Base-by-base conservation (phyloP, 2,113 vertebrate genomes). In the Eulemur rufifrons region DNA sequence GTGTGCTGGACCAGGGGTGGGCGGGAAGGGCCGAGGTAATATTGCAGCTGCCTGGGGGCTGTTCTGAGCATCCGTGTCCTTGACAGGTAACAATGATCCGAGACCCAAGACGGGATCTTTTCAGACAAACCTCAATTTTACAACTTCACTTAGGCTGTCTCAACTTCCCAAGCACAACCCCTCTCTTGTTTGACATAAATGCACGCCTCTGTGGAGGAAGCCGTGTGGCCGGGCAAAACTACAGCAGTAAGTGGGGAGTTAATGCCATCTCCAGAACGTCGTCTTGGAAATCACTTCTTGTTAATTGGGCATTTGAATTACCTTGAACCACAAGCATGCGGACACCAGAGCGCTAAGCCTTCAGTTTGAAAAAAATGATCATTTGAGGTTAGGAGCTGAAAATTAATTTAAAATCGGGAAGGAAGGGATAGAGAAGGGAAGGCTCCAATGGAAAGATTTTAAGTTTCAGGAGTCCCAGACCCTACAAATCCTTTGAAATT, bases 11-110 rank as follows among this genome's bases (percentile, higher is more conserved):
- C 27, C 18, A 3, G 15, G 15, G 9, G 29, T 0, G 11, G 18
- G 37, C 21, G 37, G 56, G 13, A 0, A 8, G 25, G 4, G 4
- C 10, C 1, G 34, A 10, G 27, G 68, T 2, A 23, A 9, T 6
- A n/a, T 0, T 2, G 10, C 29, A 23, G 52, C 34, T 1, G 3
- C 15, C 0, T 0, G 5, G 54, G 42, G 12, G 14, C 2, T 2
- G 7, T 50, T 17, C 59, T 23, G 9, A 89, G n/a, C 8, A 20
- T 32, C 77, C 42, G 0, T 4, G 5, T 17, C 63, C 56, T 50
- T 2, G 3, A 8, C 0, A 20, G 61, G 69, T 77, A 37, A 6
- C 32, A 13, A 0, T 2, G n/a, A 78, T 47, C 61, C 82, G n/a
- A 47, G 50, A 45, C 0, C 61, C 82, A n/a, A 42, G 42, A 45